A percentile compares a stretch with the other conserved stretches of the same genome.
Conservation (phyloP, 2,113 vertebrate genomes). For the Plectropomus leopardus region DNA sequence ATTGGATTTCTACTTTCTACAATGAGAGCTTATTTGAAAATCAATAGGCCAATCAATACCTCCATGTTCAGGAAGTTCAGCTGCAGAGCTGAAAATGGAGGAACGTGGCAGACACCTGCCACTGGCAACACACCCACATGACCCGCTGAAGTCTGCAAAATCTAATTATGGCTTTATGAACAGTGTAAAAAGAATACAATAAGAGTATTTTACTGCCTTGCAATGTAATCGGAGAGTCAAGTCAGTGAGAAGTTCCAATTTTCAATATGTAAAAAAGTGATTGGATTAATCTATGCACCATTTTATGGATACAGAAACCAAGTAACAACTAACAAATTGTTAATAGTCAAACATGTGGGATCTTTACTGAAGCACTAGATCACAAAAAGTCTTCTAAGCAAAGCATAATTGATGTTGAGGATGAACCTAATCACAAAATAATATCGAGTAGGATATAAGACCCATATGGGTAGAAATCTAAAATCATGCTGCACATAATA, state of each 20-base stretch:
- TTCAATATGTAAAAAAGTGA: background rate
- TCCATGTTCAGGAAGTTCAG: slow-evolving; percentile 63
- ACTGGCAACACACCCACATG: slow-evolving; percentile 4
- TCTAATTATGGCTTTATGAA: slow-evolving; percentile 13
- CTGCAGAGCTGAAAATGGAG: slow-evolving; percentile 35
- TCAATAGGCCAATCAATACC: slow-evolving; percentile 84
- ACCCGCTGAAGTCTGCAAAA: slow-evolving; percentile 27
- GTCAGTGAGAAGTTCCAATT: background rate
- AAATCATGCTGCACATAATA: slow-evolving; percentile 56
- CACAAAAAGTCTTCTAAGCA: background rate
- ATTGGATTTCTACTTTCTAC: slow-evolving; percentile 85
- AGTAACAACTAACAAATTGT: background rate
- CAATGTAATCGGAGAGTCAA: background rate
- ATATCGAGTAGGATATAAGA: slow-evolving; percentile 1
- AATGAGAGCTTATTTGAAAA: slow-evolving; percentile 79
- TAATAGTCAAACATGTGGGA: background rate
- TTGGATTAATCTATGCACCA: background rate
- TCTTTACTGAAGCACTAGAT: background rate
- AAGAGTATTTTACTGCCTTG: background rate
- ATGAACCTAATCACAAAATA: background rate
- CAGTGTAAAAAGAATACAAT: background rate
- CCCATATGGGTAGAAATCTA: slow-evolving; percentile 68
- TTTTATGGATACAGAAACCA: background rate
- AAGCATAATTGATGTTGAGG: background rate
- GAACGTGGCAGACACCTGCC: slow-evolving; percentile 59